phyloP scores from a whole-genome alignment of 2,797 vertebrate genomes.

The Chiloscyllium punctatum region DNA sequence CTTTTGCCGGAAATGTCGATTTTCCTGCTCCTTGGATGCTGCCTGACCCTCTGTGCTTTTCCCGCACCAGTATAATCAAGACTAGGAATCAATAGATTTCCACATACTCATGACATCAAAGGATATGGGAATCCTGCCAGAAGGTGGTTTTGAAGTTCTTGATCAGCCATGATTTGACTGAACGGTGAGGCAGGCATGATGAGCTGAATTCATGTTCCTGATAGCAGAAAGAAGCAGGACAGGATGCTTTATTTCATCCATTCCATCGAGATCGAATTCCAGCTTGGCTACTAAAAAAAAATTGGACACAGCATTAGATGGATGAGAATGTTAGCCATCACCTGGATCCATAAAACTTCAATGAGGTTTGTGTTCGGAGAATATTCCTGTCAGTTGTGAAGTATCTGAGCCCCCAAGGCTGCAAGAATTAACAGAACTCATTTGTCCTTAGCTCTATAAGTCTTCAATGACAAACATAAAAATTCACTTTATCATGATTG shows the following conservation, averaged over 20 bases:
- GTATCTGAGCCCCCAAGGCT: not conserved
- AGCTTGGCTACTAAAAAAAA: not conserved
- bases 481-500: not conserved
- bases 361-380: not conserved
- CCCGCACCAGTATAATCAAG: too few species aligned
- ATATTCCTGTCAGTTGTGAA: not conserved
- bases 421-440: not conserved
- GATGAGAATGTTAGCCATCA: not conserved
- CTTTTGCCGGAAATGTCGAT: too few species aligned
- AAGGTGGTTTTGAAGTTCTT: too few species aligned
- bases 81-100: too few species aligned
- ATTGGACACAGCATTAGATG: not conserved
- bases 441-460: not conserved
- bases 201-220: too few species aligned
- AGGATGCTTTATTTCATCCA: not conserved
- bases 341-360: not conserved
- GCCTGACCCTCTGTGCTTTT: too few species aligned
- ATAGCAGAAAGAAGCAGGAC: not conserved
- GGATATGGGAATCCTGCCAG: too few species aligned
- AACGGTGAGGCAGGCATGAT: too few species aligned
- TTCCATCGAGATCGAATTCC: not conserved
- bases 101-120: too few species aligned
- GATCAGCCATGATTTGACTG: too few species aligned
- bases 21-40: too few species aligned
- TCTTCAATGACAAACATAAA: not conserved